phyloP scores from a whole-genome alignment of 2,113 vertebrate species.

The Colius striatus region DNA sequence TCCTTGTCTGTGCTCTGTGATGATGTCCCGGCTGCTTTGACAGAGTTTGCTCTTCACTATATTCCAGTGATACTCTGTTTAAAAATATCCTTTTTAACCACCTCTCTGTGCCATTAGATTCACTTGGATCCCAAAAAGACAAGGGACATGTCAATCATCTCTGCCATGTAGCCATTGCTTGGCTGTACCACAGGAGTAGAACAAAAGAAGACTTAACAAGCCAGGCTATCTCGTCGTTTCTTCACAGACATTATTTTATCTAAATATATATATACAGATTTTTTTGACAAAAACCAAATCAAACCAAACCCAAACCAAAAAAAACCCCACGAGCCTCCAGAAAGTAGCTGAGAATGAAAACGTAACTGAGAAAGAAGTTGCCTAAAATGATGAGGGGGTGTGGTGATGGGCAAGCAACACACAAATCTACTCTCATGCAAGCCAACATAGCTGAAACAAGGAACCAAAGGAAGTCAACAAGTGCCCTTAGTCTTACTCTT shows the following conservation, averaged over 20 bases:
- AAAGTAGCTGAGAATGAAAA: background rate
- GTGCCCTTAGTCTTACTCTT: background rate
- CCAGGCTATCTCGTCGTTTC: background rate
- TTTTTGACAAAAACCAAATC: no score
- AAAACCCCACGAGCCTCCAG: background rate
- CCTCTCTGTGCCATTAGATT: background rate
- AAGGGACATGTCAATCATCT: background rate
- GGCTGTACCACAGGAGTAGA: rapidly evolving
- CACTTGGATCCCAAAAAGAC: background rate
- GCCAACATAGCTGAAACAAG: rapidly evolving
- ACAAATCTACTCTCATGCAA: background rate
- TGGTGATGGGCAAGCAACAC: background rate
- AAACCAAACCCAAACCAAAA: no score
- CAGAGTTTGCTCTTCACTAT: background rate
- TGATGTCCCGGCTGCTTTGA: background rate
- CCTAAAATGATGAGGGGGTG: background rate
- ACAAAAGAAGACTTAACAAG: background rate
- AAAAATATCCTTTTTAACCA: background rate
- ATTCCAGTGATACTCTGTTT: background rate
- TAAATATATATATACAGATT: background rate
- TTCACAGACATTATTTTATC: background rate
- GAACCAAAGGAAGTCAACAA: background rate
- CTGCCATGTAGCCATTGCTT: background rate
- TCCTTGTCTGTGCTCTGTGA: background rate
- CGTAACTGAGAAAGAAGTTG: background rate